Evolutionary conservation across 2,888 invertebrate species (phyloP), one percentile per base, ranked within the genome.

Genomic region (Trichogramma dendrolimi): DNA sequence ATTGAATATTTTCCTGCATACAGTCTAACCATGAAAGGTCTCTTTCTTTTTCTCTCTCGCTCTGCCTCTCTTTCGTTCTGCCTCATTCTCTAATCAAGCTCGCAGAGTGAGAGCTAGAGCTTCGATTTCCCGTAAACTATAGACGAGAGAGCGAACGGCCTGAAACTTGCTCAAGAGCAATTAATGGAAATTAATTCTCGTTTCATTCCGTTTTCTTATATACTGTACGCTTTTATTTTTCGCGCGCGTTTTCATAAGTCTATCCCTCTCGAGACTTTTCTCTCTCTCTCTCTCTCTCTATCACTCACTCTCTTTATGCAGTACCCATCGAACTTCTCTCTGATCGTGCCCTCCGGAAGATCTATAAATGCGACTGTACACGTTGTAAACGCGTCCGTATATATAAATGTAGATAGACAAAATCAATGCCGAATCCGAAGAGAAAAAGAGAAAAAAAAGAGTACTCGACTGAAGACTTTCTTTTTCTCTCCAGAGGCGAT

Each of bases 161-260:
- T 27, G 27, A 27, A 27, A 27, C 27, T 27, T 27, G 27, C 27
- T 27, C 62, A 64, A 65, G 67, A 68, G 71, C 71, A 75, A 75
- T 75, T 74, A 75, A 73, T 71, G 72, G 70, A 71, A 75, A 76
- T 75, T 73, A 72, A 72, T 71, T 71, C 70, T 68, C 68, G 67
- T 68, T 72, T 70, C 70, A 71, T 71, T 53, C 10, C 67, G 39
- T 10, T 14, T 38, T n/a, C 14, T 46, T 5, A 8, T 41, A 4
- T 27, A 39, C 55, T 42, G 14, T 8, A 14, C 6, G 11, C 55
- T 54, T 38, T 55, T 14, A 50, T 44, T 40, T 51, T 11, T 53
- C 49, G 10, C 44, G 55, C 4, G 53, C 42, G 4, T 44, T 46
- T 5, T 44, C 47, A 54, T 47, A 55, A 55, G 46, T 44, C 46